Conservation (phyloP, 1,140 invertebrate species). For the Anastrepha obliqua region DNA sequence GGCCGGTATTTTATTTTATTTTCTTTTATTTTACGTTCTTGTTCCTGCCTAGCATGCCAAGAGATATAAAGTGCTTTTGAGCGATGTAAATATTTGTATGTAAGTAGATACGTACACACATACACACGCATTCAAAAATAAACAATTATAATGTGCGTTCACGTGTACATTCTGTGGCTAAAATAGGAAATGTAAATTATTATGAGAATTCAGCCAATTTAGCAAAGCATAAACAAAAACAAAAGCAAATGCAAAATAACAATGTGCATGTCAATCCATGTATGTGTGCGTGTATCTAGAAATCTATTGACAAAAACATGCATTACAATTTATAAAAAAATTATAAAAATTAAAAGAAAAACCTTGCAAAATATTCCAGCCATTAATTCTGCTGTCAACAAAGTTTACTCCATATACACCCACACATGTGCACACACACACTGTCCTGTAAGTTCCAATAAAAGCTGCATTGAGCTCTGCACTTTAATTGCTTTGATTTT, state of each 20-base stretch:
- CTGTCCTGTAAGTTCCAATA: neutral
- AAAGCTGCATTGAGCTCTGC: neutral
- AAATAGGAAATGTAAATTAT: neutral
- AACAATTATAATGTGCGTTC: neutral
- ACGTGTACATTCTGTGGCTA: neutral
- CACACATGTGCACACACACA: neutral
- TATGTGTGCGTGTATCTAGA: neutral
- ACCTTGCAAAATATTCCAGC: neutral
- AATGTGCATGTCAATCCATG: too few relatives aligned
- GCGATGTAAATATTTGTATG: neutral
- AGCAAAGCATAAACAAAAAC: neutral
- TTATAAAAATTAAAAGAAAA: neutral
- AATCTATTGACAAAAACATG: neutral
- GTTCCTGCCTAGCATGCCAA: neutral
- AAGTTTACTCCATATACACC: neutral
- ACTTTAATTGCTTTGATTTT: slow-evolving; percentile 26
- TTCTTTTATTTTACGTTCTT: neutral
- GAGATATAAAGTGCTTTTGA: neutral
- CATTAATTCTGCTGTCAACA: neutral
- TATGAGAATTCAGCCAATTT: slow-evolving; percentile 14
- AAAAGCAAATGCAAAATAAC: neutral
- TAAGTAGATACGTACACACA: neutral
- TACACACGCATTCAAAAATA: neutral
- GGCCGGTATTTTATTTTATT: neutral
- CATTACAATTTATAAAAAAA: neutral